Evolutionary conservation across 1,140 invertebrate species (phyloP).

Genomic region (Diprion similis): DNA sequence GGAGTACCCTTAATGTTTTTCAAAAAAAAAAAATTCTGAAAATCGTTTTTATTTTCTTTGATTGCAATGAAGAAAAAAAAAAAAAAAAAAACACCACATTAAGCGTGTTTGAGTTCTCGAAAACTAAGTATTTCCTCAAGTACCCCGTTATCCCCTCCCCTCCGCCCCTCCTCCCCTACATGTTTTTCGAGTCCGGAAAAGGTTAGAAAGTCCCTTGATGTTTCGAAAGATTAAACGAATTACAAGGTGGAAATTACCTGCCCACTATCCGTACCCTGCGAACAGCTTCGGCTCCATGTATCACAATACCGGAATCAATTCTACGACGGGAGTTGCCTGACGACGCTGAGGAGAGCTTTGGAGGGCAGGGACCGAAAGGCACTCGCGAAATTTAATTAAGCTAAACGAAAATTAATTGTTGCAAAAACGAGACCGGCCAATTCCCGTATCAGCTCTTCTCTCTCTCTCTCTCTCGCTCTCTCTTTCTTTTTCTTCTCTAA

Average conservation of each 20-base stretch:
- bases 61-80: too few species aligned
- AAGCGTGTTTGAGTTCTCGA: too few species aligned
- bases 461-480: too few species aligned
- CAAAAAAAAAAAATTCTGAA: too few species aligned
- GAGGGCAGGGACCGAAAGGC: slow-evolving; percentile 9
- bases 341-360: neutral
- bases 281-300: neutral
- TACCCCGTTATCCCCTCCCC: too few species aligned
- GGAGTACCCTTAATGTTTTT: too few species aligned
- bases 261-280: neutral
- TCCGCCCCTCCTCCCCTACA: too few species aligned
- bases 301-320: slow-evolving; percentile 29
- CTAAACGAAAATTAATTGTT: slow-evolving; percentile 35
- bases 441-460: too few species aligned
- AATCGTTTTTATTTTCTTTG: too few species aligned
- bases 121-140: too few species aligned
- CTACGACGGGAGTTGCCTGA: slow-evolving; percentile 9
- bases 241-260: slow-evolving; percentile 21
- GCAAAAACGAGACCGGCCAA: slow-evolving; percentile 21
- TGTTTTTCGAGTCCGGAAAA: neutral
- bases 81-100: too few species aligned
- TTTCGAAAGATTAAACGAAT: slow-evolving; percentile 14
- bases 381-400: slow-evolving; percentile 33
- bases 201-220: neutral
- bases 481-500: too few species aligned